A percentile compares a stretch with the other conserved stretches of the same genome.
These are phyloP conservation scores for Holacanthus passer DNA, from an alignment of 2,113 vertebrate genomes.

Conservation along the genomic window DNA sequence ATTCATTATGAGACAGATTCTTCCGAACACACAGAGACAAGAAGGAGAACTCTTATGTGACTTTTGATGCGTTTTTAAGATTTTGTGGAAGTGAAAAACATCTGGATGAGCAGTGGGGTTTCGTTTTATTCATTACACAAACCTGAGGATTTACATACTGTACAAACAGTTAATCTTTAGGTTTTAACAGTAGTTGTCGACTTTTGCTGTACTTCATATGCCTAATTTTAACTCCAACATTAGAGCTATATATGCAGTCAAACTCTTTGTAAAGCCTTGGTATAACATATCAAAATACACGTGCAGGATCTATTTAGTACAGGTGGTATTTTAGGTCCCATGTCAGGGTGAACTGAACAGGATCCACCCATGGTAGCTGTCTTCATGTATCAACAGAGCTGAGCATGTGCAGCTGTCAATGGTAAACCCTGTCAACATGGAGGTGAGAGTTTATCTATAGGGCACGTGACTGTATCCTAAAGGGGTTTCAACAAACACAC, in stretches of 20 bases:
- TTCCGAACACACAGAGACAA: conserved; percentile 7
- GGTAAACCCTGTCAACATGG: conserved; percentile 46
- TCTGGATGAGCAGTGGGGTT: not conserved
- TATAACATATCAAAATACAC: conserved; percentile 24
- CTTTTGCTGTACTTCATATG: not conserved
- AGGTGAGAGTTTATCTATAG: conserved; percentile 53
- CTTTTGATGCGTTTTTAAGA: not conserved
- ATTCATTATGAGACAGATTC: conserved; percentile 17
- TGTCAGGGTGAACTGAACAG: conserved; percentile 26
- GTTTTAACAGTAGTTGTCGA: not conserved
- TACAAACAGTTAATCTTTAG: not conserved
- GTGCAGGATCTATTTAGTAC: conserved; percentile 32
- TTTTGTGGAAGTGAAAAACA: not conserved
- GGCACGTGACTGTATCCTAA: conserved; percentile 32
- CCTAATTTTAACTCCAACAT: not conserved
- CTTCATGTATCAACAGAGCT: conserved; percentile 51
- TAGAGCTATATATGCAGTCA: not conserved
- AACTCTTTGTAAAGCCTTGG: conserved; percentile 1
- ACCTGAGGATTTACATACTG: not conserved
- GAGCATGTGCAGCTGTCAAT: conserved; percentile 62
- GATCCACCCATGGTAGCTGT: conserved; percentile 45
- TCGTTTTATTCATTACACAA: too few relatives aligned
- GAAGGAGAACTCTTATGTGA: not conserved
- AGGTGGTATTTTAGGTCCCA: conserved; percentile 40
- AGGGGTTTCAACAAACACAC: conserved; percentile 25